A percentile compares a stretch with the other conserved stretches of the same genome.
Evolutionary conservation across 1,140 invertebrate species (phyloP).

Genomic region (Drosophila mayri): DNA sequence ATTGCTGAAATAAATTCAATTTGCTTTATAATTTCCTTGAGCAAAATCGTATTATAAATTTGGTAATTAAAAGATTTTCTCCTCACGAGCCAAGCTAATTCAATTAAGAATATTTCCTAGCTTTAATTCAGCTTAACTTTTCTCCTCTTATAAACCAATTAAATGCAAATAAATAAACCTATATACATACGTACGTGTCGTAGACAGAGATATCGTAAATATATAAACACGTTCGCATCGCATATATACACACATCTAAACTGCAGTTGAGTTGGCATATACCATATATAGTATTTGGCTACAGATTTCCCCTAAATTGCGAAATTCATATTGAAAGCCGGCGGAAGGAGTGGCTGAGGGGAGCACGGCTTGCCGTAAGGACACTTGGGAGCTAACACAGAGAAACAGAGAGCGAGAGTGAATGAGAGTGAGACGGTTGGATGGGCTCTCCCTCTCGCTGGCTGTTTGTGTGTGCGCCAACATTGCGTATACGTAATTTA

Average conservation of each 20-base stretch:
- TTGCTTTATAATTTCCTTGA: neutral
- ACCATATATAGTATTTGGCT: conserved; percentile 36
- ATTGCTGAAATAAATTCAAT: neutral
- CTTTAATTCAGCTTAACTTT: neutral
- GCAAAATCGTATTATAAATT: neutral
- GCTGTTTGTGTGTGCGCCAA: conserved; percentile 45
- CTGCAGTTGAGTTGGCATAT: conserved; percentile 17
- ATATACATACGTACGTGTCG: neutral
- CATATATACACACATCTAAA: conserved; percentile 8
- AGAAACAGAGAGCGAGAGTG: conserved; percentile 9
- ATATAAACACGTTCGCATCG: conserved; percentile 20
- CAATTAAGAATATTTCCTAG: neutral
- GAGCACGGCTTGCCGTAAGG: conserved; percentile 28
- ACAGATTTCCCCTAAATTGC: conserved; percentile 59
- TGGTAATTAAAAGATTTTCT: conserved; percentile 2
- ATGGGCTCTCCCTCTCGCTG: conserved; percentile 14
- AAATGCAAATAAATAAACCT: conserved; percentile 8
- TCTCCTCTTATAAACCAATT: neutral
- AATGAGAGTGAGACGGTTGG: conserved; percentile 8
- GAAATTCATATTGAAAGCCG: conserved; percentile 47
- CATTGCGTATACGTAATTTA: conserved; percentile 79
- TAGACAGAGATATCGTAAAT: conserved; percentile 7
- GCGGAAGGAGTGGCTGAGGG: neutral
- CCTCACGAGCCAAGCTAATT: neutral
- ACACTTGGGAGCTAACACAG: conserved; percentile 54